phyloP scores from a whole-genome alignment of 2,888 invertebrate genomes.

The Melanostoma scalare region DNA sequence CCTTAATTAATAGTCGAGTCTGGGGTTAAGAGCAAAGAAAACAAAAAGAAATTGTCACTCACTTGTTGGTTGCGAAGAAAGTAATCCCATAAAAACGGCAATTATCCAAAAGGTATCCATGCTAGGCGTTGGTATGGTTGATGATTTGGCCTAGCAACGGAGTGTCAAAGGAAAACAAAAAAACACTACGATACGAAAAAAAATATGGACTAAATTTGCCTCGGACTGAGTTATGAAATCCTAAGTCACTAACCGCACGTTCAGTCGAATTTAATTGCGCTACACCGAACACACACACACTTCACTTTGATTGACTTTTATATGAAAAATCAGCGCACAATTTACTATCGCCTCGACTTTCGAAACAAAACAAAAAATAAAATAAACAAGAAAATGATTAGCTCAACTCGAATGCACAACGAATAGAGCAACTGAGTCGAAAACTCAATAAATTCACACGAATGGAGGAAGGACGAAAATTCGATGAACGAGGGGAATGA shows the following conservation, averaged over 20 bases:
- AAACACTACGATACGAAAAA: not conserved
- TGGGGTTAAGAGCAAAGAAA: not conserved
- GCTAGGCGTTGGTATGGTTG: conserved; percentile 63
- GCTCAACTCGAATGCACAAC: too few relatives aligned
- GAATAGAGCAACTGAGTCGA: too few relatives aligned
- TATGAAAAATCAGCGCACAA: too few relatives aligned
- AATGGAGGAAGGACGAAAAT: conserved; percentile 22
- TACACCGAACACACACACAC: conserved; percentile 15
- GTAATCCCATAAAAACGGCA: conserved; percentile 80
- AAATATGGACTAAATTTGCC: not conserved
- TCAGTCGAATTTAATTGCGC: conserved; percentile 17
- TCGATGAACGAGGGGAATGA: conserved; percentile 4
- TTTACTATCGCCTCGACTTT: too few relatives aligned
- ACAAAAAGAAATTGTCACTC: conserved; percentile 74
- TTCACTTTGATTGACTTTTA: not conserved
- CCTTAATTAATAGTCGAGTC: not conserved
- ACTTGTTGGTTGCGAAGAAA: conserved; percentile 79
- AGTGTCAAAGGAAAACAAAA: not conserved
- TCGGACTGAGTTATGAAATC: not conserved
- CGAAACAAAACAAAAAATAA: too few relatives aligned
- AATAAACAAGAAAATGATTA: too few relatives aligned
- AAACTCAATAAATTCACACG: too few relatives aligned
- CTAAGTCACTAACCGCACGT: conserved; percentile 38
- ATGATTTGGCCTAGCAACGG: not conserved
- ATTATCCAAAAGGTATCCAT: conserved; percentile 81